Evolutionary conservation across 1,140 invertebrate species (phyloP).

Genomic region (Drosophila mauritiana): DNA sequence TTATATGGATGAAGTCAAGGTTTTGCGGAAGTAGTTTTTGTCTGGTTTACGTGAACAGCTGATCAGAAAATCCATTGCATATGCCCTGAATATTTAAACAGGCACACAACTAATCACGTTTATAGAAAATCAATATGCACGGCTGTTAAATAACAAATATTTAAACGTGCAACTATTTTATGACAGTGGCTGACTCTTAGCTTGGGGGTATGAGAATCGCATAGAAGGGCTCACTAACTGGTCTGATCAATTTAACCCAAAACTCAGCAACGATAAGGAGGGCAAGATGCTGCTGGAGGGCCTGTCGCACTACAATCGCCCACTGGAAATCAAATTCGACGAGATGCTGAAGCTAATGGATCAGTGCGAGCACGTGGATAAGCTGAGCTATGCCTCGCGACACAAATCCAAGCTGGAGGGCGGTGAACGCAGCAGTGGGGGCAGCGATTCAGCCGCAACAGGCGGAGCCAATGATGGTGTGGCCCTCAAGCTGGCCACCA

Average conservation of each 20-base stretch:
- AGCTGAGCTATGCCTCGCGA: slow-evolving; percentile 59
- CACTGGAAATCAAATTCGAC: slow-evolving; percentile 87
- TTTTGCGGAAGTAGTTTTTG: slow-evolving; percentile 17
- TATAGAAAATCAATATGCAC: background rate
- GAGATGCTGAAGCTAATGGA: slow-evolving; percentile 91
- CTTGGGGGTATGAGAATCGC: background rate
- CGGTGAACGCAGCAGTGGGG: slow-evolving; percentile 39
- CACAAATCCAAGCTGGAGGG: slow-evolving; percentile 60
- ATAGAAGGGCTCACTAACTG: background rate
- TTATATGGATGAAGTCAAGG: slow-evolving; percentile 11
- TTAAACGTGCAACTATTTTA: background rate
- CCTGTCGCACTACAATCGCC: slow-evolving; percentile 86
- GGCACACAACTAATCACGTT: background rate
- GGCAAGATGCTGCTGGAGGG: slow-evolving; percentile 87
- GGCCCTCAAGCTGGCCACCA: slow-evolving; percentile 66
- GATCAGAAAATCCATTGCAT: background rate
- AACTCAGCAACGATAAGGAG: slow-evolving; percentile 88
- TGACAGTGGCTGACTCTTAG: background rate
- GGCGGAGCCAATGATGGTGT: slow-evolving; percentile 41
- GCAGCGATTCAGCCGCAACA: slow-evolving; percentile 3
- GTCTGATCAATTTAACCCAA: no score
- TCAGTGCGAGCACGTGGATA: slow-evolving; percentile 88
- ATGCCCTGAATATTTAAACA: slow-evolving; percentile 1
- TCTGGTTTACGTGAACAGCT: background rate
- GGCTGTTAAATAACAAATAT: background rate